Evolutionary conservation across 2,888 invertebrate species (phyloP), one percentile per base, ranked within the genome.

Genomic region (Malacosoma neustria): DNA sequence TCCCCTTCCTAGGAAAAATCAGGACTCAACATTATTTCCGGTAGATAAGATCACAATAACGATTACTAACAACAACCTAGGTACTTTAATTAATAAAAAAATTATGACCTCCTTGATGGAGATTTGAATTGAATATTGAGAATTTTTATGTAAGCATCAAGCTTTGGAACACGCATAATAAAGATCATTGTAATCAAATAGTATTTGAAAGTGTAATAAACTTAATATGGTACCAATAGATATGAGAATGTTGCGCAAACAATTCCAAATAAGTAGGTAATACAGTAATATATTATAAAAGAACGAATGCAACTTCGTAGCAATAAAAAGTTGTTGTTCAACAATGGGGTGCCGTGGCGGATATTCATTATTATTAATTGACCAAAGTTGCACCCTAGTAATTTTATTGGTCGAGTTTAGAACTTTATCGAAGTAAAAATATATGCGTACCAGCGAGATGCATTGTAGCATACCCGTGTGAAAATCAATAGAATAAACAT

Each of bases 401-500:
- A 67, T 66, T 67, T 72, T 66, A 72, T 70, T 63, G 57, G 57
- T 51, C 47, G 54, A 54, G 61, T 63, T 73, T 67, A 57, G 74
- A 64, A 70, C 79, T 65, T 45, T 77, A 64, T 72, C 73, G 43
- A 53, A 65, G 55, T 68, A 63, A 63, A 43, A 49, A 41, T 37
- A 50, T 47, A 41, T 35, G 51, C 57, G 48, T 56, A 67, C 64
- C 58, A 61, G 57, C 44, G 56, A 61, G 63, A 65, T 70, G 69
- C 69, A 74, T 72, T 72, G 68, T 71, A 57, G 47, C 51, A 51
- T 48, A 52, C 54, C 65, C 82, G 79, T 85, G 84, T 75, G 84
- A 84, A 84, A 84, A 84, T 84, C 79, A 61, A 82, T 82, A 80
- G 68, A 79, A 82, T 77, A 81, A 82, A 82, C 71, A 79, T 75